phyloP scores from a whole-genome alignment of 2,113 vertebrate species.

The Amphilophus citrinellus region DNA sequence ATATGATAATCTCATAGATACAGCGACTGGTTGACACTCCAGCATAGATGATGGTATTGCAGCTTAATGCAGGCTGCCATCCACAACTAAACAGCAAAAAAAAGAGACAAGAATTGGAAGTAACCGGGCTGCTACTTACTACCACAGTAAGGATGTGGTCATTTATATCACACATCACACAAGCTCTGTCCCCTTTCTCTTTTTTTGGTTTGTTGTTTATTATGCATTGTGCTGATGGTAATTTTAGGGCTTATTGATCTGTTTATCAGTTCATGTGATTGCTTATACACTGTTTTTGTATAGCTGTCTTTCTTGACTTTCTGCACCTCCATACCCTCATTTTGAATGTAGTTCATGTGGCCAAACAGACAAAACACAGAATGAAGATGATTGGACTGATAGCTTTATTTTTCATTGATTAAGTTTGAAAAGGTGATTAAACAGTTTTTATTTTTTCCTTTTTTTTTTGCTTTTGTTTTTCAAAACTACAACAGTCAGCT shows the following conservation, averaged over 20 bases:
- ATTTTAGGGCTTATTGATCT: background rate
- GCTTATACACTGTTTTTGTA: background rate
- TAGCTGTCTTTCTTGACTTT: background rate
- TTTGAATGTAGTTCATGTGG: background rate
- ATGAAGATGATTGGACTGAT: background rate
- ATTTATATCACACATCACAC: background rate
- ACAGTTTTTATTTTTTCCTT: too few species aligned
- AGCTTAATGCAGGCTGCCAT: background rate
- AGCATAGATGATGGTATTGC: background rate
- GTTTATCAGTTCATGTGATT: accelerated
- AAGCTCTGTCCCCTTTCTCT: background rate
- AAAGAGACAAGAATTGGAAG: background rate
- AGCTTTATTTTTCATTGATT: background rate
- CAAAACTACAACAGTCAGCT: too few species aligned
- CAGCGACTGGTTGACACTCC: background rate
- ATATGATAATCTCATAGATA: background rate
- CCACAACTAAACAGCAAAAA: too few species aligned
- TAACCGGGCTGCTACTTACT: background rate
- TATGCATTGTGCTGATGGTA: background rate
- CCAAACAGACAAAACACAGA: background rate
- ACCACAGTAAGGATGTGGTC: background rate
- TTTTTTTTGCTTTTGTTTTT: too few species aligned
- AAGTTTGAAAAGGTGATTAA: background rate
- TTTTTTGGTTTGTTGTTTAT: background rate
- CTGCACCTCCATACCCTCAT: background rate